A percentile compares a stretch with the other conserved stretches of the same genome.
phyloP scores from a whole-genome alignment of 2,797 vertebrate species.

The Liasis olivaceus region DNA sequence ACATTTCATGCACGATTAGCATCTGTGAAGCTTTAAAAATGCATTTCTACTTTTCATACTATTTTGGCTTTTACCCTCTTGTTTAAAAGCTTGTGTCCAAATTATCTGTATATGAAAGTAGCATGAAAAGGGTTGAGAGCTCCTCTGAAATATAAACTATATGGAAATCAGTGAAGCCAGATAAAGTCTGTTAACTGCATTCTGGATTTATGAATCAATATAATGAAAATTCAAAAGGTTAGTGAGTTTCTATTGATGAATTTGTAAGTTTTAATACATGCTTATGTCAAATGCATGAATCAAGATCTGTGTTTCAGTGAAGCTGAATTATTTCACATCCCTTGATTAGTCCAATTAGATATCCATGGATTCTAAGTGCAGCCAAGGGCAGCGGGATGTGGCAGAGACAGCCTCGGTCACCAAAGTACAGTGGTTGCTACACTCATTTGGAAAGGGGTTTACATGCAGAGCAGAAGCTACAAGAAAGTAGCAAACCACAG shows the following conservation, averaged over 20 bases:
- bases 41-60: background rate
- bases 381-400: background rate
- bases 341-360: background rate
- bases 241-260: background rate
- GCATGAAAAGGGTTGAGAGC: background rate
- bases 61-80: background rate
- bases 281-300: background rate
- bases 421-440: background rate
- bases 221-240: background rate
- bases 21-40: background rate
- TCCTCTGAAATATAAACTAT: background rate
- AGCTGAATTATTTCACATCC: background rate
- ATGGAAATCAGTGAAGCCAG: slow-evolving; percentile 1
- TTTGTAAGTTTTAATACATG: background rate
- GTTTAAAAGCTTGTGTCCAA: background rate
- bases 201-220: background rate
- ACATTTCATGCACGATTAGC: background rate
- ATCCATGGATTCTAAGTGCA: background rate
- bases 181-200: background rate
- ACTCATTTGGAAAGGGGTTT: background rate
- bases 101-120: background rate
- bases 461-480: background rate
- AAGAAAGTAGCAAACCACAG: background rate
- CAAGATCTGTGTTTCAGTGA: background rate
- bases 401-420: background rate